phyloP scores from a whole-genome alignment of 2,888 invertebrate species.

The Drosophila monieri region DNA sequence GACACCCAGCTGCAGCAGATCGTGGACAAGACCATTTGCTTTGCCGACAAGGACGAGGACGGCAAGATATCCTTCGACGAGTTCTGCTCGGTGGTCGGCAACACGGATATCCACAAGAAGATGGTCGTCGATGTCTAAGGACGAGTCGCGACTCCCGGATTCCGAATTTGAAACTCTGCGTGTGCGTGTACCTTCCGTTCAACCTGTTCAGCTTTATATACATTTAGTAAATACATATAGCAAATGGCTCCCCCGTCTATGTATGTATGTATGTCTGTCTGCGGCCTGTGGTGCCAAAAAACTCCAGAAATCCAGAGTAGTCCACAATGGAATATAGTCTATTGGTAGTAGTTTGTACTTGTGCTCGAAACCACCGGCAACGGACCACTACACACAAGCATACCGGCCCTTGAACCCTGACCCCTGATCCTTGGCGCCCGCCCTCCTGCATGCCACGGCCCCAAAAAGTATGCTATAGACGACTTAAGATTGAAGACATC shows the following conservation, averaged over 20 bases:
- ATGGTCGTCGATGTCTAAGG: conserved; percentile 99
- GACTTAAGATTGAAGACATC: conserved; percentile 33
- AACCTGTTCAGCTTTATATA: conserved; percentile 37
- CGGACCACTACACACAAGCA: conserved; percentile 35
- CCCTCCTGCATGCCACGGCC: neutral
- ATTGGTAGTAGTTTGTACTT: conserved; percentile 39
- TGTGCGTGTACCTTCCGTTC: conserved; percentile 34
- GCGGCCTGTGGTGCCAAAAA: conserved; percentile 34
- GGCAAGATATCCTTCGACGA: conserved; percentile 99
- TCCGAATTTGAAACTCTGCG: neutral
- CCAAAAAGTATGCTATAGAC: conserved; percentile 28
- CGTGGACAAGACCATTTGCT: conserved; percentile 99
- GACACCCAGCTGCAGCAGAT: conserved; percentile 99
- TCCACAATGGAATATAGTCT: neutral
- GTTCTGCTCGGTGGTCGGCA: conserved; percentile 99
- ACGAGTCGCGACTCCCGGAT: neutral
- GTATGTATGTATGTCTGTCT: conserved; percentile 29
- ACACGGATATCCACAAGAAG: conserved; percentile 99
- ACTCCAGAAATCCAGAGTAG: neutral
- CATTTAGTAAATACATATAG: conserved; percentile 7
- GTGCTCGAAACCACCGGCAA: conserved; percentile 49
- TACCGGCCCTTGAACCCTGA: neutral
- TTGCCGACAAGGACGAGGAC: conserved; percentile 99
- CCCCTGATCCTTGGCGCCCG: too few relatives aligned
- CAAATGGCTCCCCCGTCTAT: conserved; percentile 23